Evolutionary conservation across 1,140 invertebrate species (phyloP).

Genomic region (Euwallacea fornicatus): DNA sequence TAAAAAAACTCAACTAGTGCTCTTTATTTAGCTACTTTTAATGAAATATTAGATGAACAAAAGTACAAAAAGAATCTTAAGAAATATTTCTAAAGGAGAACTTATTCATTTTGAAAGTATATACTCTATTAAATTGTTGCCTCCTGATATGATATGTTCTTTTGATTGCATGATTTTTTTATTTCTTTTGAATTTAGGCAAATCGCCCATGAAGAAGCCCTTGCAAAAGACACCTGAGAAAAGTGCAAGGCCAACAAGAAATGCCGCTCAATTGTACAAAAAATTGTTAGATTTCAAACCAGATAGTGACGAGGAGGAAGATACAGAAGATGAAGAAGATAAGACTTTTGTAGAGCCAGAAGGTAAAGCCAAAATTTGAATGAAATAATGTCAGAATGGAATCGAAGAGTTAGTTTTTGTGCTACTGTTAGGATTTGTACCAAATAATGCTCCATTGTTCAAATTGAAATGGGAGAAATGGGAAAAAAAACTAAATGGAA

Average conservation of each 20-base stretch:
- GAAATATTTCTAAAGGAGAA: too few species aligned
- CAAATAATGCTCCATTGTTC: too few species aligned
- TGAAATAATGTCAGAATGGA: neutral
- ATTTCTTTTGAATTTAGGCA: neutral
- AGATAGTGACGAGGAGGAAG: constrained; percentile 41
- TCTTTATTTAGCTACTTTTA: too few species aligned
- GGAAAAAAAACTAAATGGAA: too few species aligned
- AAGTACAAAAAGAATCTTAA: too few species aligned
- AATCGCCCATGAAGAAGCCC: constrained; percentile 15
- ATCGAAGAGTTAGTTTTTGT: neutral
- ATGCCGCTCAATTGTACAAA: constrained; percentile 46
- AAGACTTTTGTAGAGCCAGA: constrained; percentile 48
- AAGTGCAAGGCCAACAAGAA: constrained; percentile 43
- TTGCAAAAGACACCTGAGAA: neutral
- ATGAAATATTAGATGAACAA: too few species aligned
- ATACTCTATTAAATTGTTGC: too few species aligned
- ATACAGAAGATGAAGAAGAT: constrained; percentile 51
- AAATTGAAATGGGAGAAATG: too few species aligned
- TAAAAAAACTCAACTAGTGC: too few species aligned
- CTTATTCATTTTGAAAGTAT: too few species aligned
- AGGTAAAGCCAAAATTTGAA: constrained; percentile 30
- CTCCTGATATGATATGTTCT: too few species aligned
- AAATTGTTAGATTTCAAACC: constrained; percentile 41
- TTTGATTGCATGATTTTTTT: too few species aligned
- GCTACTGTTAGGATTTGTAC: neutral